Evolutionary conservation across 2,113 vertebrate species (phyloP).

Genomic region (Halcyon senegalensis): DNA sequence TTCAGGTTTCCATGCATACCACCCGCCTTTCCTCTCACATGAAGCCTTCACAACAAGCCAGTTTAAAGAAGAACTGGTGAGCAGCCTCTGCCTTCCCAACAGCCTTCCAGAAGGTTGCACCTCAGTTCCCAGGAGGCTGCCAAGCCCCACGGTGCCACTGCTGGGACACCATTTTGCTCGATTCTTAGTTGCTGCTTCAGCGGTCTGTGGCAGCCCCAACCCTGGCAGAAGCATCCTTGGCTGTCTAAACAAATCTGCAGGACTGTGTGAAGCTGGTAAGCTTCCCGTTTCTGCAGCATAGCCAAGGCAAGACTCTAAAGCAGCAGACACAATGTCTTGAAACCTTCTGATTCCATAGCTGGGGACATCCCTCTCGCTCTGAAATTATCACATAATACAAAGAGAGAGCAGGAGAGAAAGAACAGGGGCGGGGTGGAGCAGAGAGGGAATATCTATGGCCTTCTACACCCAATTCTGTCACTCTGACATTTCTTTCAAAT

Average conservation of each 20-base stretch:
- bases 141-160: not conserved
- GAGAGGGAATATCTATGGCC: slow-evolving; percentile 7
- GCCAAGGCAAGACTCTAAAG: not conserved
- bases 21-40: not conserved
- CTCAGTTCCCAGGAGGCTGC: not conserved
- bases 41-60: not conserved
- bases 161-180: not conserved
- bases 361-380: slow-evolving; percentile 19
- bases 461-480: slow-evolving; percentile 44
- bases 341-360: not conserved
- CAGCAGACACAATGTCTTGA: not conserved
- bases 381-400: slow-evolving; percentile 39
- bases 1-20: not conserved
- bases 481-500: slow-evolving; percentile 65
- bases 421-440: not conserved
- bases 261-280: not conserved
- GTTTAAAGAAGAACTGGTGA: not conserved
- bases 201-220: not conserved
- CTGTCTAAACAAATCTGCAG: not conserved
- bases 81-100: not conserved
- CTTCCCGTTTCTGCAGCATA: not conserved
- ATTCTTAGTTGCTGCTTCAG: not conserved
- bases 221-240: not conserved
- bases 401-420: not conserved
- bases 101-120: not conserved